Base-by-base conservation (phyloP, 2,797 vertebrate species). In the Sebastes flavidus region DNA sequence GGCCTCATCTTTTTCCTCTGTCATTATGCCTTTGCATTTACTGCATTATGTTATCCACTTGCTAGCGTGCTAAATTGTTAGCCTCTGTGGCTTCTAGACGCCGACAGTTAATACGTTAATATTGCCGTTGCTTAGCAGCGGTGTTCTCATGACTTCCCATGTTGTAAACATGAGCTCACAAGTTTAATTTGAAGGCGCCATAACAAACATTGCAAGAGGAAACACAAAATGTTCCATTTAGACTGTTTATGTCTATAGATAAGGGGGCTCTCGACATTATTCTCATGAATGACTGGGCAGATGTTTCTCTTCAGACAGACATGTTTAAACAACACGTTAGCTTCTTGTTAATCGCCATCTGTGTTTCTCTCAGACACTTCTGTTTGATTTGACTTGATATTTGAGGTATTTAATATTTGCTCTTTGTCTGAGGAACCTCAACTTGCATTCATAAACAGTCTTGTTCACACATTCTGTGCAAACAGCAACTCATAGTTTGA, bases 201-300 rank as follows among this genome's bases (percentile, higher is more conserved):
- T 8, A 18, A 49, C 42, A 49, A 49, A 18, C 42, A 49, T 49
- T 49, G 42, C 18, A 49, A 49, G 42, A 49, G 3, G 42, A 49
- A 49, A 49, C 42, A 49, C 18, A 49, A 42, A 46, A 18, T 6
- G 1, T 0, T 1, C 42, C 16, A 49, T 18, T 20, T 20, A 49
- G 42, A 49, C 42, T n/a, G 9, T 1, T 52, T n/a, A 52, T 52
- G 49, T n/a, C 49, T 52, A 5, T n/a, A 10, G 49, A n/a, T 52
- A n/a, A n/a, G 4, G 55, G 80, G 67, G 49, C 24, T 66, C 58
- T 70, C 2, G 1, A 54, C 55, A 54, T 67, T 18, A 52, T 78
- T 74, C 65, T 81, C 70, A 78, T 76, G 77, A 88, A 72, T 87
- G 83, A 81, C 76, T 72, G 80, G 68, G 62, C 77, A 66, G 58